A percentile compares a stretch with the other conserved stretches of the same genome.
These are phyloP conservation scores for Mohoua ochrocephala DNA, from an alignment of 2,113 vertebrate species.

Conservation along the genomic window DNA sequence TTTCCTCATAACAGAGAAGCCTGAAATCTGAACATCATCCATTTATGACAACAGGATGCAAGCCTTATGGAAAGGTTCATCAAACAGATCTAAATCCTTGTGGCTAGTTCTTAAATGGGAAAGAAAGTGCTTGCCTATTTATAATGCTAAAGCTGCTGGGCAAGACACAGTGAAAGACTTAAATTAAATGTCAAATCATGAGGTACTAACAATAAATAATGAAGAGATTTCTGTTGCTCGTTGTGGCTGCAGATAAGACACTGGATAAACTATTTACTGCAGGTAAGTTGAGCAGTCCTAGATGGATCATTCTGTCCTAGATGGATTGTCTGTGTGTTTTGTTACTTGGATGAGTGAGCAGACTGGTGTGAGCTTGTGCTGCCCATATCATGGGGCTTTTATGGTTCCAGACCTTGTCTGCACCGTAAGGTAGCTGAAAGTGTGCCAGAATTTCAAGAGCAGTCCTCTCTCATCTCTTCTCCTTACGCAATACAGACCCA, in stretches of 20 bases:
- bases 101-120: conserved; percentile 32
- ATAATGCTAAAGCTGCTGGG: conserved; percentile 32
- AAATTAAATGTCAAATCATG: conserved; percentile 57
- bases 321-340: not conserved
- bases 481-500: not conserved
- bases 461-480: not conserved
- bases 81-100: not conserved
- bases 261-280: conserved; percentile 35
- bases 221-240: conserved; percentile 32
- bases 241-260: conserved; percentile 13
- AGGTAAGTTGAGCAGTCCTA: not conserved
- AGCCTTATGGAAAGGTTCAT: not conserved
- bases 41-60: not conserved
- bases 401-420: not conserved
- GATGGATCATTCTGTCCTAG: not conserved
- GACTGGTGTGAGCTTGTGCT: not conserved
- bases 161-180: conserved; percentile 24
- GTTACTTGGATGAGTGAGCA: not conserved
- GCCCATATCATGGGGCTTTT: not conserved
- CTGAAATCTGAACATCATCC: not conserved
- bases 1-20: not conserved
- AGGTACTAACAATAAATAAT: conserved; percentile 56
- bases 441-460: not conserved
- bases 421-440: not conserved
- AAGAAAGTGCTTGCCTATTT: conserved; percentile 31